Conservation (phyloP, 1,140 invertebrate species). For the Maniola jurtina region DNA sequence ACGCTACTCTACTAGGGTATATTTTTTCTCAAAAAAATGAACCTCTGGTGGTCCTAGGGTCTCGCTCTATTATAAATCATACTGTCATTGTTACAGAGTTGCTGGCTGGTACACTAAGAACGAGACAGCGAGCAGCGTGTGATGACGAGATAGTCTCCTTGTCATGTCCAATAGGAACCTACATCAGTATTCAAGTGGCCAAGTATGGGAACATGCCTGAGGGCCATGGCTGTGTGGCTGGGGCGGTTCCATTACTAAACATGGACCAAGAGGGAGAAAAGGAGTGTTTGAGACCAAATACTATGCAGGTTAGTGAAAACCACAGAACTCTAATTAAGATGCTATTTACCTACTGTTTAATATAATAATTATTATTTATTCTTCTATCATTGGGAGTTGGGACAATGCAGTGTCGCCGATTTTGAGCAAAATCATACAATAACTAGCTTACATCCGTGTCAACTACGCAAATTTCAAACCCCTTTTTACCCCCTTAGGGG, state of each 20-base stretch:
- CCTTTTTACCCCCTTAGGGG: no score
- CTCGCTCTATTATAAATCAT: background rate
- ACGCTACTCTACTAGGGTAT: no score
- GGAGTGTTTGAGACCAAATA: slow-evolving; percentile 75
- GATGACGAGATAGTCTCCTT: slow-evolving; percentile 90
- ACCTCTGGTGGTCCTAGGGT: no score
- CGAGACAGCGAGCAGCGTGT: slow-evolving; percentile 91
- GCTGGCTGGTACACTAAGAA: slow-evolving; percentile 90
- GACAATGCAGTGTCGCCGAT: no score
- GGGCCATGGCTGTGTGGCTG: slow-evolving; percentile 83
- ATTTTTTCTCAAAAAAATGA: no score
- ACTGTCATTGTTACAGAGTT: slow-evolving; percentile 68
- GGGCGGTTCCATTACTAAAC: slow-evolving; percentile 58
- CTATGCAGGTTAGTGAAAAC: slow-evolving; percentile 74
- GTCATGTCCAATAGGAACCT: slow-evolving; percentile 90
- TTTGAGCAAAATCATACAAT: no score
- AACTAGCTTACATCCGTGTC: no score
- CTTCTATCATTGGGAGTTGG: no score
- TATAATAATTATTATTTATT: no score
- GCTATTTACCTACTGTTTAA: no score
- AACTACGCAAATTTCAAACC: no score
- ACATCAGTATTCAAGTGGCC: slow-evolving; percentile 89
- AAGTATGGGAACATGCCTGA: slow-evolving; percentile 62
- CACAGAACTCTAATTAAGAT: no score
- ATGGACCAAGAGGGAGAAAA: slow-evolving; percentile 42